Evolutionary conservation across 2,888 invertebrate genomes (phyloP).

Genomic region (Pyrrhia umbra): DNA sequence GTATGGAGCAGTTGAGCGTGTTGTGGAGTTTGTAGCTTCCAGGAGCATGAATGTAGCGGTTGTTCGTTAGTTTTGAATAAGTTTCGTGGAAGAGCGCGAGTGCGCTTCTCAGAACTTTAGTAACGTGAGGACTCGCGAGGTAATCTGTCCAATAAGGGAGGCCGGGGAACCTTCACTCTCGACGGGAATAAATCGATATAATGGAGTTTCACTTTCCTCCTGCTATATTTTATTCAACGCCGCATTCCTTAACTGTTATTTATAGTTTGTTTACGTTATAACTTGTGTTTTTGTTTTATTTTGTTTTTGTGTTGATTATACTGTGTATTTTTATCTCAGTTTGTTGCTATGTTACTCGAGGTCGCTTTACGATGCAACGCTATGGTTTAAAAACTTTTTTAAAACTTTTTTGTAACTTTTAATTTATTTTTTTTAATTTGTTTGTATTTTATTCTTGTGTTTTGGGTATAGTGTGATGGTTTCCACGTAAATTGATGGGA

Average conservation of each 20-base stretch:
- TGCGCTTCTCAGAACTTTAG: background rate
- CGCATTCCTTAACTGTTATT: conserved; percentile 41
- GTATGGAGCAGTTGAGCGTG: conserved; percentile 17
- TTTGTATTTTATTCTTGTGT: conserved; percentile 6
- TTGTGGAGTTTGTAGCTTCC: conserved; percentile 20
- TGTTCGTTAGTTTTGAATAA: conserved; percentile 21
- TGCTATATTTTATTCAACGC: conserved; percentile 7
- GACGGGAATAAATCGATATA: conserved; percentile 20
- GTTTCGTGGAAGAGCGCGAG: conserved; percentile 16
- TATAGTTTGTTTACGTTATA: conserved; percentile 53
- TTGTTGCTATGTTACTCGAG: conserved; percentile 21
- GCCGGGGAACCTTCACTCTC: conserved; percentile 33
- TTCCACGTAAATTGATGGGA: background rate
- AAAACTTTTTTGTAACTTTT: background rate
- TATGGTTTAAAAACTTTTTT: conserved; percentile 19
- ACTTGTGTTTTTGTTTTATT: conserved; percentile 44
- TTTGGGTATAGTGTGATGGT: background rate
- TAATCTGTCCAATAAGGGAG: background rate
- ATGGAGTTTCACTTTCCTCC: conserved; percentile 42
- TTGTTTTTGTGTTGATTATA: conserved; percentile 34
- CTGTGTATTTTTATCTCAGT: conserved; percentile 34
- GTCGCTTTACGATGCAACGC: conserved; percentile 30
- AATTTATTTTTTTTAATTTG: background rate
- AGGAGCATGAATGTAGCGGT: background rate
- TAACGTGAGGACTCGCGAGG: background rate